phyloP scores from a whole-genome alignment of 2,888 invertebrate genomes.

The Corbicula japonica region DNA sequence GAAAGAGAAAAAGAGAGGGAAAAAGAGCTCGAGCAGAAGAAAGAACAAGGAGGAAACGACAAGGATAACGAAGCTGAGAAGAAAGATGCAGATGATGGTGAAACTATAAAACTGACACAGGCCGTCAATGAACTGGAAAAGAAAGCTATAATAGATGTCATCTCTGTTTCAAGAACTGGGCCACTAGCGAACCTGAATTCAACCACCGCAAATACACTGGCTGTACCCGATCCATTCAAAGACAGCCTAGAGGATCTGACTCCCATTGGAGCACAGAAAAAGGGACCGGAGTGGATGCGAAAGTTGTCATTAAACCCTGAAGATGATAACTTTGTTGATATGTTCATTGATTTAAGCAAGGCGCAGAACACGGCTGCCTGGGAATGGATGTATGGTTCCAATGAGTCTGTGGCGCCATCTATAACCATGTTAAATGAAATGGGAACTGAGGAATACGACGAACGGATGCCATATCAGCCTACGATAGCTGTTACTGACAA shows the following conservation, averaged over 20 bases:
- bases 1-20: slow-evolving; percentile 45
- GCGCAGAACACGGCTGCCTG: slow-evolving; percentile 66
- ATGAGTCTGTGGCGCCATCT: slow-evolving; percentile 67
- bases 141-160: not conserved
- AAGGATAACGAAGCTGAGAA: slow-evolving; percentile 53
- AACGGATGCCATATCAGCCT: slow-evolving; percentile 60
- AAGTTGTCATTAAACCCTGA: slow-evolving; percentile 52
- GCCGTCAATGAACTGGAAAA: slow-evolving; percentile 24
- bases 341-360: slow-evolving; percentile 78
- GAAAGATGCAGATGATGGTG: slow-evolving; percentile 59
- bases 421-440: slow-evolving; percentile 58
- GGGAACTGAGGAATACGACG: slow-evolving; percentile 21
- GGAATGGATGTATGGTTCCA: slow-evolving; percentile 74
- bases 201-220: slow-evolving; percentile 6
- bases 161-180: not conserved
- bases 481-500: not conserved
- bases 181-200: not conserved
- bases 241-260: slow-evolving; percentile 55
- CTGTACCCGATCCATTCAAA: slow-evolving; percentile 39
- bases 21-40: slow-evolving; percentile 45
- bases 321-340: slow-evolving; percentile 76
- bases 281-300: slow-evolving; percentile 47
- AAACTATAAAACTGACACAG: slow-evolving; percentile 45
- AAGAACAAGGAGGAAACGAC: slow-evolving; percentile 37
- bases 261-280: slow-evolving; percentile 18